Conservation (phyloP, 2,888 invertebrate genomes). For the Mamestra brassicae region DNA sequence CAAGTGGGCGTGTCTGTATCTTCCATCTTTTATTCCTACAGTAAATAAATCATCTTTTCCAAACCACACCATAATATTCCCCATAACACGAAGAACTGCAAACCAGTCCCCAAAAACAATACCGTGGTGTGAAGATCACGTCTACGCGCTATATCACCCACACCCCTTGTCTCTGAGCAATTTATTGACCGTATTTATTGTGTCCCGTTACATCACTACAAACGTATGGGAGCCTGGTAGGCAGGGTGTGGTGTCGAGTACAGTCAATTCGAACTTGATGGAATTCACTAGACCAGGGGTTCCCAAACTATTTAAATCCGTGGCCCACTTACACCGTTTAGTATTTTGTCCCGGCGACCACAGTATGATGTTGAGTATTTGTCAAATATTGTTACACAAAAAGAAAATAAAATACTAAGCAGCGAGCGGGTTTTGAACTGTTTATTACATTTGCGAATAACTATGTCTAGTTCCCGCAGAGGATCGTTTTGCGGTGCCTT, state of each 20-base stretch:
- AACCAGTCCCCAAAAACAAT: constrained; percentile 39
- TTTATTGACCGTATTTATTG: constrained; percentile 47
- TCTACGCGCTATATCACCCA: constrained; percentile 28
- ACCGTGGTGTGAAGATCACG: constrained; percentile 34
- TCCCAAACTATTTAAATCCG: no score
- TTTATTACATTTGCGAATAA: no score
- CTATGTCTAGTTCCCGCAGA: no score
- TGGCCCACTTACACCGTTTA: no score
- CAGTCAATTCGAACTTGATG: constrained; percentile 2
- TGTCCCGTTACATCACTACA: constrained; percentile 25
- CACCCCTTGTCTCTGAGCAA: constrained; percentile 29
- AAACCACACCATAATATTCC: constrained; percentile 1
- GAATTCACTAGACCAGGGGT: neutral
- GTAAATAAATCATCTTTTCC: neutral
- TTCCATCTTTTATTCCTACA: neutral
- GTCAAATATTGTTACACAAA: no score
- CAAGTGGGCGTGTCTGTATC: no score
- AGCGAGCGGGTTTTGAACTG: no score
- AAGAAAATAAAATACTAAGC: no score
- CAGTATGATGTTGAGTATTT: no score
- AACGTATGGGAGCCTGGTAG: constrained; percentile 9
- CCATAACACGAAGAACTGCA: neutral
- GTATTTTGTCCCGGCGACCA: no score
- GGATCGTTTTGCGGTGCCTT: no score
- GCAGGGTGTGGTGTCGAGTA: neutral